Base-by-base conservation (phyloP, 2,113 vertebrate genomes). In the Mustelus asterias region DNA sequence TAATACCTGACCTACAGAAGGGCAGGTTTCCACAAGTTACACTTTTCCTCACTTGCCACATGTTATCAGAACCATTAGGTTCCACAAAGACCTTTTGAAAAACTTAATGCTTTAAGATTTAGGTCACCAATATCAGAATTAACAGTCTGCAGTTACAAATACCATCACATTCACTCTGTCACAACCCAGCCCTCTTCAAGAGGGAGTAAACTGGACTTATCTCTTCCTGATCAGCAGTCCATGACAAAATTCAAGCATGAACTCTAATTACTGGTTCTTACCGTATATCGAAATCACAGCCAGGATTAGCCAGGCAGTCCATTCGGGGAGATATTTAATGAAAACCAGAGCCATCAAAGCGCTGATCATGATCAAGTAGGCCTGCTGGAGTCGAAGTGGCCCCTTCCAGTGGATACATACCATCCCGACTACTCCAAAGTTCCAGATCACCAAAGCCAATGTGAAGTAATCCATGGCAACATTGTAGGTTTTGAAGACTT, bases 281-380 rank as follows among this genome's bases (percentile, higher is more conserved):
- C 99, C 99, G 92, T 99, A 99, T 96, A 99, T 98, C 20, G 99
- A 99, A 97, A 99, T 99, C 96, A 99, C 98, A 76, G 98, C 99
- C 96, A 99, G 97, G 97, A 99, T 99, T 97, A 99, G 99, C 99
- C 99, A 99, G 0, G 99, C 98, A 14, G 99, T 99, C 99, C 99
- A 99, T 96, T 99, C 99, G 0, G 99, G 99, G 96, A 99, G 98
- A 96, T 99, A 99, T 97, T 99, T 99, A 97, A 99, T 99, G 97
- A 99, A 99, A 85, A 99, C 99, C 96, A 99, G 97, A 48, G 99
- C 99, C 99, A 99, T 99, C 96, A 99, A 98, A 96, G 99, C 99
- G 0, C 99, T 99, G 97, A 99, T 99, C 99, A 99, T 99, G 96
- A 99, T 99, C 97, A 99, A 99, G 97, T 99, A 99, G 0, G 98